A percentile compares a stretch with the other conserved stretches of the same genome.
Conservation (phyloP, 2,888 invertebrate species). For the Pachydiplax longipennis region DNA sequence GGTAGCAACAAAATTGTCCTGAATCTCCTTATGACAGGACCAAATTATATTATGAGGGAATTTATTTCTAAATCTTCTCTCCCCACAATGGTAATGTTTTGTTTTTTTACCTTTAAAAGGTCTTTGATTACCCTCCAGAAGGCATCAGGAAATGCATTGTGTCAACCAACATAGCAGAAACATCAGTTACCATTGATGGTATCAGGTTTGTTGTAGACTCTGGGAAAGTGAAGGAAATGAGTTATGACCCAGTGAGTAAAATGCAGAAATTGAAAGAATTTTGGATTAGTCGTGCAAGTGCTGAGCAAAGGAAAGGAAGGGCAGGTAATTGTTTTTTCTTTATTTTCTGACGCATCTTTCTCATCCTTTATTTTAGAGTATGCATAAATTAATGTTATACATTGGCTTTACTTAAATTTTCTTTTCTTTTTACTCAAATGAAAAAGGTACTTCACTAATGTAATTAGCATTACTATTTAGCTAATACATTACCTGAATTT, state of each 20-base stretch:
- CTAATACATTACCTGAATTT: too few species aligned
- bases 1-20: too few species aligned
- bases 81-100: neutral
- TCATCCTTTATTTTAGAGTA: neutral
- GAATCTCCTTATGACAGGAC: too few species aligned
- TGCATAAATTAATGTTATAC: too few species aligned
- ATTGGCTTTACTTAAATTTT: too few species aligned
- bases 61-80: neutral
- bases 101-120: constrained; percentile 60
- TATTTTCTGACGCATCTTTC: neutral
- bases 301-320: constrained; percentile 95
- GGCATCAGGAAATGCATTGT: constrained; percentile 95
- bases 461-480: too few species aligned
- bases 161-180: constrained; percentile 98
- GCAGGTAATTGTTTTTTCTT: constrained; percentile 66
- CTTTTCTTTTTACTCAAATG: too few species aligned
- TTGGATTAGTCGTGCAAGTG: constrained; percentile 96
- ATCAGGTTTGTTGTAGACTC: constrained; percentile 97
- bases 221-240: constrained; percentile 97
- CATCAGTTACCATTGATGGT: constrained; percentile 97
- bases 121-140: constrained; percentile 94
- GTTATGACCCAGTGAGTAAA: constrained; percentile 87
- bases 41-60: too few species aligned
- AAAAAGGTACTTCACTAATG: too few species aligned
- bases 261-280: constrained; percentile 93